Percentiles rank a stretch among this genome's conserved stretches.
These are phyloP conservation scores for Galerucella pusilla DNA, from an alignment of 2,888 invertebrate species.

Conservation along the genomic window DNA sequence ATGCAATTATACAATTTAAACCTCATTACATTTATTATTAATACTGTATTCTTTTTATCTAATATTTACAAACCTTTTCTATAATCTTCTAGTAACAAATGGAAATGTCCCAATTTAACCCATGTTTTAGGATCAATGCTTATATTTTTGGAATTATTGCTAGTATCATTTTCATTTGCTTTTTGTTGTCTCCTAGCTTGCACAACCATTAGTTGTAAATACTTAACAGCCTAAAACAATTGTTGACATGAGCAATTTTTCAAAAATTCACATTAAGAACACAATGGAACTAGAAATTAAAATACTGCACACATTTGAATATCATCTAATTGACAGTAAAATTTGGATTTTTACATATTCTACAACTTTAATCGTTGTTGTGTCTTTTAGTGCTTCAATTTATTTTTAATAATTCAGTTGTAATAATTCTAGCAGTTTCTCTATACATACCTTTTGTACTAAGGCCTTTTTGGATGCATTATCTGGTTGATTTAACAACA, in stretches of 20 bases:
- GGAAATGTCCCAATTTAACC: constrained; percentile 95
- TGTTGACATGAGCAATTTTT: constrained; percentile 16
- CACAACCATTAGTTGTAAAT: constrained; percentile 85
- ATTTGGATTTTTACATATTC: too few relatives aligned
- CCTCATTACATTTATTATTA: neutral
- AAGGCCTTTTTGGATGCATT: constrained; percentile 84
- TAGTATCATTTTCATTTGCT: constrained; percentile 60
- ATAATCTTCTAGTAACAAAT: constrained; percentile 92
- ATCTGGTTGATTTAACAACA: constrained; percentile 83
- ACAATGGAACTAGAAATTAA: too few relatives aligned
- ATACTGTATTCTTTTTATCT: neutral
- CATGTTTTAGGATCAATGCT: constrained; percentile 90
- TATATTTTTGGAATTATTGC: constrained; percentile 70
- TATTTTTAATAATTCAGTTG: too few relatives aligned
- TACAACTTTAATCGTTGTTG: too few relatives aligned
- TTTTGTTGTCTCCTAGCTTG: constrained; percentile 77
- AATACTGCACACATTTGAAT: too few relatives aligned
- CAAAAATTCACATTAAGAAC: neutral
- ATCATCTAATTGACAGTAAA: too few relatives aligned
- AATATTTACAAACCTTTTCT: constrained; percentile 79
- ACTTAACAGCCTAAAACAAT: constrained; percentile 76
- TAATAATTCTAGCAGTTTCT: too few relatives aligned
- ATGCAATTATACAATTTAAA: too few relatives aligned
- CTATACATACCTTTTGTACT: constrained; percentile 74
- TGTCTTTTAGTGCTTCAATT: too few relatives aligned